Evolutionary conservation across 2,888 invertebrate species (phyloP), one percentile per base, ranked within the genome.

Genomic region (Caradrina clavipalpis): DNA sequence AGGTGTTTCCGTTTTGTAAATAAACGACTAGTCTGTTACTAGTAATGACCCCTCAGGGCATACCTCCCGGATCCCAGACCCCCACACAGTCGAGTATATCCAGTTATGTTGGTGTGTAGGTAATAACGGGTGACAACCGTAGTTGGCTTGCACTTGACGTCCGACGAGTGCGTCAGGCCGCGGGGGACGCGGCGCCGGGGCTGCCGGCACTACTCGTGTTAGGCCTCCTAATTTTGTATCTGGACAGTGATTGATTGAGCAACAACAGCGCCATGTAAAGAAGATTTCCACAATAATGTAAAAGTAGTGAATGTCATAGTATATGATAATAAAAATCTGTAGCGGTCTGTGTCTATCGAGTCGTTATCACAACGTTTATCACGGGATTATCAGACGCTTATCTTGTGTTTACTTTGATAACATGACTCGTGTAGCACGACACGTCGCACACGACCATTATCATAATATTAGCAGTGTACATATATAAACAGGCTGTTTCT

Each of bases 371-470:
- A 15, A 15, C 53, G 49, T 49, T 57, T 80, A 69, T 80, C 76
- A 11, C 17, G 39, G 59, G 49, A 45, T 45, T 76, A 76, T 56
- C 62, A 39, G 8, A 39, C 54, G 60, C 26, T 76, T 64, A 80
- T 75, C 80, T 78, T 8, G 15, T 51, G 64, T 69, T 47, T 56
- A 61, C 60, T 35, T 57, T n/a, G 79, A 78, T 75, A 78, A 51
- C 11, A 45, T 21, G 72, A 31, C 39, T 50, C 35, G 71, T 50
- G 60, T 13, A 45, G 45, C 39, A 13, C 39, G 39, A 45, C 45
- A 45, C 45, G 6, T 26, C 53, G 6, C 11, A 6, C 21, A 17
- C 39, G 54, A 56, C 42, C 26, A 59, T 58, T 47, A 51, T 55
- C 59, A 47, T 69, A 3, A 49, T 76, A 47, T 56, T 50, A n/a